phyloP scores from a whole-genome alignment of 2,113 vertebrate genomes.

The Bambusicola thoracicus region DNA sequence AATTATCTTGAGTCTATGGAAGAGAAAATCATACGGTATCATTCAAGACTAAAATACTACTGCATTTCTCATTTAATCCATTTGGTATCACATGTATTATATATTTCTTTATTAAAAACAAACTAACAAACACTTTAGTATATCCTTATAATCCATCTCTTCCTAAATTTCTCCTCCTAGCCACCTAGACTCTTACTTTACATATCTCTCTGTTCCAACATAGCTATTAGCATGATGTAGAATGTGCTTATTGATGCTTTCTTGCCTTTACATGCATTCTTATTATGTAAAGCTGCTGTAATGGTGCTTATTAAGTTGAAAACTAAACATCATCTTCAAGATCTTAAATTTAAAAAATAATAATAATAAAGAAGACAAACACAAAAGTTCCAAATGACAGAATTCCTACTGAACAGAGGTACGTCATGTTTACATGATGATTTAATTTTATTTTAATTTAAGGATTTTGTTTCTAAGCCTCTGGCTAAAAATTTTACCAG shows the following conservation, averaged over 20 bases:
- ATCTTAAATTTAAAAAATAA: background rate
- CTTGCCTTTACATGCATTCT: background rate
- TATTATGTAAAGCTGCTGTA: background rate
- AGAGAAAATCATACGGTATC: background rate
- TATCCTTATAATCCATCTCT: background rate
- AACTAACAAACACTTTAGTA: background rate
- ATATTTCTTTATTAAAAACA: background rate
- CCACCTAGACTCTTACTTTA: background rate
- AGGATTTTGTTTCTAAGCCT: background rate
- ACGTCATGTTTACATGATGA: background rate
- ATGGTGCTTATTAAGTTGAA: constrained; percentile 8
- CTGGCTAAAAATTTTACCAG: background rate
- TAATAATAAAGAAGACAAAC: background rate
- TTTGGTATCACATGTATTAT: background rate
- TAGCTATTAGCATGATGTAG: background rate
- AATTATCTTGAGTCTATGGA: background rate
- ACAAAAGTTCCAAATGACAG: background rate
- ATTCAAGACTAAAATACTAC: background rate
- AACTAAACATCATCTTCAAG: background rate
- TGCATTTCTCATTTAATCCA: background rate
- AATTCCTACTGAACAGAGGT: background rate
- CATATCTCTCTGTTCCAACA: background rate
- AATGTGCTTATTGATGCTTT: background rate
- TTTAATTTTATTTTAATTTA: background rate
- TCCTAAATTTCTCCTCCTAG: background rate